Base-by-base conservation (phyloP, 2,797 vertebrate genomes). In the Anableps anableps region DNA sequence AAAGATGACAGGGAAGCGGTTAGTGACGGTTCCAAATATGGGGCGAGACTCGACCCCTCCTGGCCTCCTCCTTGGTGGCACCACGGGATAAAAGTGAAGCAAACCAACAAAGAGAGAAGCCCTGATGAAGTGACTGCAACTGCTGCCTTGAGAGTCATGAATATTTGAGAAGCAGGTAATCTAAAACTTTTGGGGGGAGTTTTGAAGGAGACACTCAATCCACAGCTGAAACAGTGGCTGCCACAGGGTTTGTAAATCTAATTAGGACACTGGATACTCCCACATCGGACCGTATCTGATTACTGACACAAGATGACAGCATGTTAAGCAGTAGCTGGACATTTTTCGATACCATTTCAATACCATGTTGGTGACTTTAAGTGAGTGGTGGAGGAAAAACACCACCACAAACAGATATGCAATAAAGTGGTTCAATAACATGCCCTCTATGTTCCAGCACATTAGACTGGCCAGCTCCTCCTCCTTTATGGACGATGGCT, bases 171-270 rank as follows among this genome's bases (percentile, higher is more conserved):
- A 66, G 87, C 79, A 78, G 87, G 95, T 94, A 95, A 97, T 90
- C 66, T 76, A 91, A 96, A 94, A 93, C 95, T 82, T 95, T 92
- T 91, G 81, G 83, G 91, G 86, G 92, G 88, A 82, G 89, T 95
- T 94, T 95, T 92, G 86, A 95, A 95, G 94, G 94, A 93, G 96
- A 94, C 94, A 96, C 82, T 66, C 72, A 87, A 96, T 94, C 93
- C 91, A 78, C 82, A 84, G 83, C 76, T 93, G 95, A 94, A 95
- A 95, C 80, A 80, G 64, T 72, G 84, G 88, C 88, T 83, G 75
- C 92, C 90, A 89, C 88, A 84, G 84, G 89, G 90, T 93, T 93
- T 94, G 93, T 95, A 94, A 94, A 94, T 96, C 95, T 95, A 96
- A 96, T 96, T 95, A 96, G 95, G 94, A 94, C 80, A 96, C 80